Evolutionary conservation across 1,140 invertebrate genomes (phyloP).

Genomic region (Sarcophaga peregrina): DNA sequence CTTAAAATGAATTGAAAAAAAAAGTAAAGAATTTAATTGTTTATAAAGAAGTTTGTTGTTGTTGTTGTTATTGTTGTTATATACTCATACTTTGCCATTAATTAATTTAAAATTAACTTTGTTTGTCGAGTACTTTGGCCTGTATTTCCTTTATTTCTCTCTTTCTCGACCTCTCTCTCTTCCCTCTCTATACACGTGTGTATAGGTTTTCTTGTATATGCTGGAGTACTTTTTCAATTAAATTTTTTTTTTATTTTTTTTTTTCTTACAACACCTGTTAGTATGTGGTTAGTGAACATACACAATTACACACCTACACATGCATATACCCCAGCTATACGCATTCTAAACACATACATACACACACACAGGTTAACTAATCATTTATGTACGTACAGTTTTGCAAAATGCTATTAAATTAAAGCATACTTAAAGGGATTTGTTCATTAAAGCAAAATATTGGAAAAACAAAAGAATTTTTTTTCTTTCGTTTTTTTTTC

Average conservation of each 20-base stretch:
- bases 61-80: neutral
- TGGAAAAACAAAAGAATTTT: too few relatives aligned
- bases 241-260: too few relatives aligned
- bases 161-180: neutral
- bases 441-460: too few relatives aligned
- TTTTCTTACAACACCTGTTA: slow-evolving; percentile 8
- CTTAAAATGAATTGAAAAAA: neutral
- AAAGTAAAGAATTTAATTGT: neutral
- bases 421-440: too few relatives aligned
- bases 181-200: too few relatives aligned
- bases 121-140: slow-evolving; percentile 13
- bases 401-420: too few relatives aligned
- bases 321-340: too few relatives aligned
- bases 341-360: neutral
- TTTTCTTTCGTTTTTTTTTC: too few relatives aligned
- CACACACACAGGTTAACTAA: too few relatives aligned
- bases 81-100: neutral
- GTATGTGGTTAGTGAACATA: neutral
- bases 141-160: neutral
- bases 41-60: neutral
- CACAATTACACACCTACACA: neutral
- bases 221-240: neutral
- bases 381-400: too few relatives aligned
- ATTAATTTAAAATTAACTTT: slow-evolving; percentile 17
- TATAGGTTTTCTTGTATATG: neutral